Evolutionary conservation across 2,797 vertebrate genomes (phyloP).

Genomic region (Pangasius krempfi): DNA sequence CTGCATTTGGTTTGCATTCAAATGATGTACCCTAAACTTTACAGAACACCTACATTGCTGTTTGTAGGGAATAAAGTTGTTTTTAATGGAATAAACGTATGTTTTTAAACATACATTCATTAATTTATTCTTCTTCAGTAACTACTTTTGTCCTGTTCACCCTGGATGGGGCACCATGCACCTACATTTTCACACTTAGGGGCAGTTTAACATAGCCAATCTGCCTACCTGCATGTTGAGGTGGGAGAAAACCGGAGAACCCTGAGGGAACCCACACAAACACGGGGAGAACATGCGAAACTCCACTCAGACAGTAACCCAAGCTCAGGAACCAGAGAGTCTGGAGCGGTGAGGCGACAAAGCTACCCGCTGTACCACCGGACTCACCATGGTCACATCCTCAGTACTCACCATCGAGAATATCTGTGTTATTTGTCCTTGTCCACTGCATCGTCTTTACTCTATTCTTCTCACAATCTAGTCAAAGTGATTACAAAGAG

Average conservation of each 20-base stretch:
- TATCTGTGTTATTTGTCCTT: not conserved
- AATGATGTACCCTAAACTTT: not conserved
- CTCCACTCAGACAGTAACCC: not conserved
- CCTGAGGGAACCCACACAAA: not conserved
- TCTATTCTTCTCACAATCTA: conserved; percentile 2
- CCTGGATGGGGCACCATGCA: not conserved
- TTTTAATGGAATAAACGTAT: no score
- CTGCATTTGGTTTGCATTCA: not conserved
- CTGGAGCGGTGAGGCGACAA: not conserved
- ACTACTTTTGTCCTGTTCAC: not conserved
- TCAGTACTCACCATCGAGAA: not conserved
- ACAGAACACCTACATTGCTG: not conserved
- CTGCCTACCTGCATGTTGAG: not conserved
- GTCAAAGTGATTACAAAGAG: conserved; percentile 19
- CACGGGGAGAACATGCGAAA: not conserved
- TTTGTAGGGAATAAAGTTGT: not conserved
- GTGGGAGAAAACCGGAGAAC: not conserved
- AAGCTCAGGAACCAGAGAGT: not conserved
- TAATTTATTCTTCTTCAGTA: not conserved
- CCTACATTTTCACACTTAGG: not conserved
- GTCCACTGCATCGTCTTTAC: not conserved
- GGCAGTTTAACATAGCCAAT: not conserved
- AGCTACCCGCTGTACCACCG: not conserved
- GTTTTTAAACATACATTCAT: not conserved
- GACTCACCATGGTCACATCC: not conserved